phyloP scores from a whole-genome alignment of 2,797 vertebrate genomes.

The Pantherophis alleghaniensis region DNA sequence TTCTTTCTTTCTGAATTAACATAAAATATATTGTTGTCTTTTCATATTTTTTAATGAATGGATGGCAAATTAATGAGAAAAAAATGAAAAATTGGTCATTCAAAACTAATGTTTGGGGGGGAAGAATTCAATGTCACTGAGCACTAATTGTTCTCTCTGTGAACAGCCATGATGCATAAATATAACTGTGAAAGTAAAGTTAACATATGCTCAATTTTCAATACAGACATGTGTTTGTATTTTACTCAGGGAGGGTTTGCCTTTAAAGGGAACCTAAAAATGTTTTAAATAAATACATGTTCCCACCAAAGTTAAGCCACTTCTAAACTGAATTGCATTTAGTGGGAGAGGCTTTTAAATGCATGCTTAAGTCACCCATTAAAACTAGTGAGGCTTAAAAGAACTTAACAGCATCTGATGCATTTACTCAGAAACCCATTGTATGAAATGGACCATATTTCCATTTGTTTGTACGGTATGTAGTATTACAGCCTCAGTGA shows the following conservation, averaged over 20 bases:
- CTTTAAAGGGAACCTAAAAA: constrained; percentile 2
- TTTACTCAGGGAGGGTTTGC: not conserved
- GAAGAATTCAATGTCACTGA: not conserved
- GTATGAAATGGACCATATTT: not conserved
- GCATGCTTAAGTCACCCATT: not conserved
- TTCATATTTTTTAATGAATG: not conserved
- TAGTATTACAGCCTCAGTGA: not conserved
- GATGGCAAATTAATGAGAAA: not conserved
- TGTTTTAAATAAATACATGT: not conserved
- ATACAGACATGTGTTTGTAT: not conserved
- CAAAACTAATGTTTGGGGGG: too few species aligned
- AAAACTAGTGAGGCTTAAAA: not conserved
- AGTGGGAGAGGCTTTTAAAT: not conserved
- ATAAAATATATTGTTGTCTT: not conserved
- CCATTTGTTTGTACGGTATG: not conserved
- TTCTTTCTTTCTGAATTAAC: not conserved
- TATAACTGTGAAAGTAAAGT: not conserved
- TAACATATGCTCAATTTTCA: not conserved
- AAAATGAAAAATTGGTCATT: not conserved
- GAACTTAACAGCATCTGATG: not conserved
- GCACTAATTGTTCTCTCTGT: not conserved
- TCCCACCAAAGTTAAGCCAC: not conserved
- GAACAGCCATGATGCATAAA: not conserved
- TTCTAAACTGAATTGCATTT: not conserved
- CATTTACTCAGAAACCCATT: not conserved